A percentile compares a stretch with the other conserved stretches of the same genome.
Evolutionary conservation across 2,888 invertebrate genomes (phyloP).

Genomic region (Tipula unca): DNA sequence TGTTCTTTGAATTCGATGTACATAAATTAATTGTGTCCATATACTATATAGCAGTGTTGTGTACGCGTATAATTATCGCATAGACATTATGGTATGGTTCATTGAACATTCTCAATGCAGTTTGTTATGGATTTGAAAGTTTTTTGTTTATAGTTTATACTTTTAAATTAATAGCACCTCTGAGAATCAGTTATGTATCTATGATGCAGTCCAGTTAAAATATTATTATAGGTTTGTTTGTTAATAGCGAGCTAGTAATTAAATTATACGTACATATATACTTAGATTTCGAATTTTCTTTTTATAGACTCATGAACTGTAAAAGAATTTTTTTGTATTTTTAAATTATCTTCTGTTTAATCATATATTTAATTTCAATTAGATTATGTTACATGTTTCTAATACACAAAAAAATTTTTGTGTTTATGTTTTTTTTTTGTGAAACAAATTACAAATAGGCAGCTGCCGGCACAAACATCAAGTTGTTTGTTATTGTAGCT

Average conservation of each 20-base stretch:
- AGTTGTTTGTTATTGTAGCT: neutral
- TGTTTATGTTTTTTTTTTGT: neutral
- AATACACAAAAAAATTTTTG: neutral
- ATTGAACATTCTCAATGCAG: neutral
- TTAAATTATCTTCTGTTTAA: neutral
- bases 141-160: neutral
- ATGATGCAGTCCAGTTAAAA: neutral
- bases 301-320: neutral
- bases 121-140: neutral
- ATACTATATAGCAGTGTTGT: neutral
- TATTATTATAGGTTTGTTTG: neutral
- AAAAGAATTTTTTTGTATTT: neutral
- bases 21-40: neutral
- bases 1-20: neutral
- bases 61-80: neutral
- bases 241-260: neutral
- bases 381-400: neutral
- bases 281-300: neutral
- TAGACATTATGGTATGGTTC: neutral
- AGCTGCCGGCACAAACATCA: neutral
- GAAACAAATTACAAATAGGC: neutral
- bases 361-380: neutral
- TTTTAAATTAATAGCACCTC: neutral
- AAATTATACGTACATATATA: no score
- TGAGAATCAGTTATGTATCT: neutral